Evolutionary conservation across 2,797 vertebrate species (phyloP), one percentile per base, ranked within the genome.

Genomic region (Dryobates pubescens): DNA sequence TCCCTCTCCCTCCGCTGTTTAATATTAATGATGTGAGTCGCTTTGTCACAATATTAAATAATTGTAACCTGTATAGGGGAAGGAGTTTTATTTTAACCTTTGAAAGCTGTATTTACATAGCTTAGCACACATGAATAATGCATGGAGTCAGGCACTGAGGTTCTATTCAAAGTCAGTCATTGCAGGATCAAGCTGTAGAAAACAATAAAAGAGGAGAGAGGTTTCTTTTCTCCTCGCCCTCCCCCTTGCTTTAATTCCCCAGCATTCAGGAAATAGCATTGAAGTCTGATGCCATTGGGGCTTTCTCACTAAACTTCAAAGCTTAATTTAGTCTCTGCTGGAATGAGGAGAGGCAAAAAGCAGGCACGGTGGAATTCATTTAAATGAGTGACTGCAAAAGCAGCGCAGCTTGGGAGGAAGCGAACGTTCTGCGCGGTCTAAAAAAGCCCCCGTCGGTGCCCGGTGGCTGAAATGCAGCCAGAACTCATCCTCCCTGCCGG

Each of bases 91-190:
- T 86, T 91, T 95, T 96, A 96, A 96, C 93, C 93, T 96, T 94
- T 89, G 63, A 63, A 94, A 95, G 74, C 67, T 78, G 26, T 95
- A 89, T 94, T 95, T 96, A 90, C 90, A 76, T 94, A 56, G 68
- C 92, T 87, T 86, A 94, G 75, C 93, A 54, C 83, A 26, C 17
- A 96, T 96, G 92, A 97, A 96, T 96, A 96, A 96, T 96, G 59
- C 90, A 96, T 92, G 16, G 62, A 82, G 17, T 49, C 76, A 49
- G 74, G 51, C 1, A 0, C 43, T 92, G 82, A 93, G 90, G 94
- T 96, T 94, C 89, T 95, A 96, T 96, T 95, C 93, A 93, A 96
- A 95, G 91, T 93, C 95, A 41, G 86, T 63, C 63, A 58, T 53
- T 89, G 69, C 8, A 13, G 78, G 57, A 92, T 83, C 23, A 70